Conservation (phyloP, 1,140 invertebrate genomes). For the Tachypleus tridentatus region DNA sequence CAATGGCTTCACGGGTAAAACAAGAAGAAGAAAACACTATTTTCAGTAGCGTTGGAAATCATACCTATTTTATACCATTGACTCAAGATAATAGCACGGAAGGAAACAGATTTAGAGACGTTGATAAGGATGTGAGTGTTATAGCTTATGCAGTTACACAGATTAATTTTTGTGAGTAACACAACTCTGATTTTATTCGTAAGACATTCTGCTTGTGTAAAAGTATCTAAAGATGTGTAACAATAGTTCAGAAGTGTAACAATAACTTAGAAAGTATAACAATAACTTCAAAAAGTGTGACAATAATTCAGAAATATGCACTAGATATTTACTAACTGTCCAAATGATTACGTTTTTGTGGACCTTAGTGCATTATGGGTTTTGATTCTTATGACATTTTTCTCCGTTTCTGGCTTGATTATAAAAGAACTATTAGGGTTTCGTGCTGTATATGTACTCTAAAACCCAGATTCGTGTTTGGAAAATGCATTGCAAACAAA, state of each 20-base stretch:
- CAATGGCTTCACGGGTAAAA: constrained; percentile 56
- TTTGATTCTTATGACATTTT: no score
- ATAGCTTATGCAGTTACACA: no score
- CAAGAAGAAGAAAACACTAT: constrained; percentile 54
- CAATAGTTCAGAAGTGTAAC: constrained; percentile 11
- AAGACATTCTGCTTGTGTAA: constrained; percentile 2
- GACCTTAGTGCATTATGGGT: no score
- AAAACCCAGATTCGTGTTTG: no score
- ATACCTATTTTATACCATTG: constrained; percentile 78
- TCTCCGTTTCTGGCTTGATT: no score
- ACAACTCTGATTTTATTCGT: background rate
- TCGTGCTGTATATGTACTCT: no score
- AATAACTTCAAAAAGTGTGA: constrained; percentile 8
- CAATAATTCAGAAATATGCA: constrained; percentile 20
- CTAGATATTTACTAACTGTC: background rate
- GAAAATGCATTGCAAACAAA: no score
- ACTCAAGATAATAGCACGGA: constrained; percentile 57
- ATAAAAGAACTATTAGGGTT: no score
- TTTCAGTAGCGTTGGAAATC: constrained; percentile 57
- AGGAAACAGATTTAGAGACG: constrained; percentile 10
- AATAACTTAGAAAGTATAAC: constrained; percentile 14
- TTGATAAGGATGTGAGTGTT: constrained; percentile 17
- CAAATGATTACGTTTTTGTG: no score
- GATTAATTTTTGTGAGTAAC: background rate
- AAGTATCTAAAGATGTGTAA: background rate